Evolutionary conservation across 2,888 invertebrate species (phyloP), one percentile per base, ranked within the genome.

Genomic region (Byasa hedistus): DNA sequence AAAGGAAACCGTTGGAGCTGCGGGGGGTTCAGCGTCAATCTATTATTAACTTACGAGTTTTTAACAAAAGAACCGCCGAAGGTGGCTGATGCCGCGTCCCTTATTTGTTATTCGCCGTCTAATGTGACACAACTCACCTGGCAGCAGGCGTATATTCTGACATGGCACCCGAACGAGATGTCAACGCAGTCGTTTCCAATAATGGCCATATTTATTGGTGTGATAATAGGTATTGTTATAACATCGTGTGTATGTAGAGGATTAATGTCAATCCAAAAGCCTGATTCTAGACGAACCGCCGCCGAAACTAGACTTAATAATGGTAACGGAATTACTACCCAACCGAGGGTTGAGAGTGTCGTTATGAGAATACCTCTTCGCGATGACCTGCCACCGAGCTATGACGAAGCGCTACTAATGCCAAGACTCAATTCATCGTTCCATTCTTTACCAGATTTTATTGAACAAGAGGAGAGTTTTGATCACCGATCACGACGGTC

Each of bases 1-100:
- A 93, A 93, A 52, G 95, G 96, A 72, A 96, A 96, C 87, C 94
- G 95, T 1, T 96, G 96, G 96, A 92, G 93, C 70, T 96, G 96
- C 77, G 94, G 95, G 67, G 96, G 96, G 70, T 87, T 91, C 52
- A 89, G 91, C 64, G 76, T 84, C 0, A 91, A 93, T 58, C 91
- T 96, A 59, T 84, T 93, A 52, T 82, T 92, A 0, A 93, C 94
- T 57, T 95, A 93, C 71, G 91, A 93, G 51, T 95, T 87, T 82
- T 78, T 96, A 57, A 93, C 92, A 0, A 86, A 88, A 36, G 87
- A 90, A 8, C 93, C 94, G 1, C 75, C 91, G 0, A 94, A 92
- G 73, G 89, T 91, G 2, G 76, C 74, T 17, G 87, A 88, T 54
- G 79, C 69, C 15, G 81, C 81, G 12, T 86, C 92, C 12, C 78